Percentiles rank a stretch among this genome's conserved stretches.
phyloP scores from a whole-genome alignment of 2,113 vertebrate genomes.

The Dromiciops gliroides region DNA sequence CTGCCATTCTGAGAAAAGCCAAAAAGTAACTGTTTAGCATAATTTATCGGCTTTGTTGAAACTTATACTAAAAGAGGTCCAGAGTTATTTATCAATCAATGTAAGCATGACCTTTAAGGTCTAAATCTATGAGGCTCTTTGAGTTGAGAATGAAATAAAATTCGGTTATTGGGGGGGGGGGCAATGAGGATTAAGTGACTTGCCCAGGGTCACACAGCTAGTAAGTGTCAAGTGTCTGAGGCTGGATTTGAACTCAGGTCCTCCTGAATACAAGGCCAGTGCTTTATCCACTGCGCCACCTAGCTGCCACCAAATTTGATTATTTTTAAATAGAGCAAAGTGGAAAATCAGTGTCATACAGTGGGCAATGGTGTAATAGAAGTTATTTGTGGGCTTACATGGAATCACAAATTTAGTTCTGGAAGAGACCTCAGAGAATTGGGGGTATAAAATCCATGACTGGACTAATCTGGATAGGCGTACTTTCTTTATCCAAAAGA shows the following conservation, averaged over 20 bases:
- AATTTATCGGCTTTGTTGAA: neutral
- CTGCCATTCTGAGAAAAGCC: neutral
- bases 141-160: neutral
- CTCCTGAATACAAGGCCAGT: too few relatives aligned
- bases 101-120: neutral
- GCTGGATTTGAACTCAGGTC: too few relatives aligned
- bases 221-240: too few relatives aligned
- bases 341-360: neutral
- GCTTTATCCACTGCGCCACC: too few relatives aligned
- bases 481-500: neutral
- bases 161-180: neutral
- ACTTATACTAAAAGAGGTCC: neutral
- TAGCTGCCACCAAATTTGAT: too few relatives aligned
- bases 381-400: neutral
- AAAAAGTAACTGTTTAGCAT: neutral
- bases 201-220: too few relatives aligned
- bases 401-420: neutral
- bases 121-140: neutral
- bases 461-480: neutral
- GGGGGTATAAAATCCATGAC: neutral
- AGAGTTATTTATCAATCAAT: neutral
- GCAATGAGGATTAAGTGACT: too few relatives aligned
- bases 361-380: neutral
- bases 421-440: neutral
- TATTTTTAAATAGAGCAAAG: neutral